These are phyloP conservation scores for Nephrocerus scutellatus DNA, from an alignment of 2,888 invertebrate genomes.

Conservation along the genomic window DNA sequence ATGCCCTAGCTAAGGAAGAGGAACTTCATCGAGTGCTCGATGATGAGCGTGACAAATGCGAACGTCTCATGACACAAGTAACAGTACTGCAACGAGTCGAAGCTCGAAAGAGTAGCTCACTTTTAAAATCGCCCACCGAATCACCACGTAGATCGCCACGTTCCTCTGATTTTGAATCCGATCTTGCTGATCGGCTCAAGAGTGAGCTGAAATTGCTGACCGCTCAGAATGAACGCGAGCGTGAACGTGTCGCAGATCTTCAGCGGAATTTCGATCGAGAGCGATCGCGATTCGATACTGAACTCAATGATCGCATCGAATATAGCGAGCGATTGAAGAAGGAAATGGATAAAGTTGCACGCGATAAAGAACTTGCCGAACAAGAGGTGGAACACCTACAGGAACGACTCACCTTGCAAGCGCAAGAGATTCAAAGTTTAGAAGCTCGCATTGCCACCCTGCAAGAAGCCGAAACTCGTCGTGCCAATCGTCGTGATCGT, in stretches of 20 bases:
- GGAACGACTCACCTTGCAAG: constrained; percentile 40
- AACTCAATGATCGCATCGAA: constrained; percentile 43
- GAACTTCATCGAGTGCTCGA: constrained; percentile 57
- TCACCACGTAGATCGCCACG: constrained; percentile 43
- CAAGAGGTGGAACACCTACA: constrained; percentile 42
- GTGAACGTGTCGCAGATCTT: constrained; percentile 48
- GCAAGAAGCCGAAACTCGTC: constrained; percentile 43
- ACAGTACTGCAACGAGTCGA: constrained; percentile 43
- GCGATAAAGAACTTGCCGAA: constrained; percentile 41
- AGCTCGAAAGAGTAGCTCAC: constrained; percentile 37
- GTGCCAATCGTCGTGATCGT: constrained; percentile 37
- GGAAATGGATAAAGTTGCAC: constrained; percentile 45
- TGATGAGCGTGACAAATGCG: constrained; percentile 50
- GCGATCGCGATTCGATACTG: constrained; percentile 45
- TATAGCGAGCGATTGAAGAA: constrained; percentile 45
- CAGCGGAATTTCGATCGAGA: constrained; percentile 47
- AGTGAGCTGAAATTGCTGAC: constrained; percentile 51
- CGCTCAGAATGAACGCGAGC: constrained; percentile 52
- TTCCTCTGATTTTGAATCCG: constrained; percentile 46
- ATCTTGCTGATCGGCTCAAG: constrained; percentile 48
- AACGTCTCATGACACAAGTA: constrained; percentile 48
- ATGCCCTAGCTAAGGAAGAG: constrained; percentile 57
- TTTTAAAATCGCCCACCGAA: constrained; percentile 42
- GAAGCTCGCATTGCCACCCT: constrained; percentile 48
- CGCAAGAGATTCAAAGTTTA: constrained; percentile 49